phyloP scores from a whole-genome alignment of 2,888 invertebrate species.

The Heteromyza rotundicornis region DNA sequence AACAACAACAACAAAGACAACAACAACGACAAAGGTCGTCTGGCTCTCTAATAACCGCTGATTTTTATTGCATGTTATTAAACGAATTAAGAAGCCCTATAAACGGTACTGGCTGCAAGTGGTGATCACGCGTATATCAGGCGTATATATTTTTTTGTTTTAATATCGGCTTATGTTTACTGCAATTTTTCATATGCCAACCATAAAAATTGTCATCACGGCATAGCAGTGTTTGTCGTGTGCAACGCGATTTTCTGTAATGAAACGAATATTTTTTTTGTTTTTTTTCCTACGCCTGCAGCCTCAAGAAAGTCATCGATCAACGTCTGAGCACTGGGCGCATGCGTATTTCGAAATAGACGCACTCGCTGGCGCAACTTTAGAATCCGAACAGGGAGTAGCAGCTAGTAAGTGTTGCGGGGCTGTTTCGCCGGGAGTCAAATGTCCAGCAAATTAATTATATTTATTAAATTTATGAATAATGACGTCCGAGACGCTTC shows the following conservation, averaged over 20 bases:
- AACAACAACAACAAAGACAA: background rate
- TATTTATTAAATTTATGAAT: constrained; percentile 54
- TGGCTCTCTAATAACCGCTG: background rate
- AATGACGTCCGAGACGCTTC: constrained; percentile 53
- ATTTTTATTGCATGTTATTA: background rate
- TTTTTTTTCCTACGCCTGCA: constrained; percentile 37
- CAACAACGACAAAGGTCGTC: background rate
- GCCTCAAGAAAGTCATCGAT: constrained; percentile 50
- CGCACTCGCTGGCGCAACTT: background rate
- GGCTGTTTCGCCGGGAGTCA: constrained; percentile 44
- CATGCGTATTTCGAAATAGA: background rate
- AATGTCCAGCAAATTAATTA: constrained; percentile 53
- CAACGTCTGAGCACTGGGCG: constrained; percentile 41
- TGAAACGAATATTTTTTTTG: too few species aligned
- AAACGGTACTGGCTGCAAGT: background rate
- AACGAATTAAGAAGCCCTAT: too few species aligned
- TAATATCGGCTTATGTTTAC: background rate
- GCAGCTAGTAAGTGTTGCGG: background rate
- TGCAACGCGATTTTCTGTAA: constrained; percentile 1
- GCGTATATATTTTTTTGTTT: background rate
- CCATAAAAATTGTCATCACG: constrained; percentile 32
- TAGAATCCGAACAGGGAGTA: background rate
- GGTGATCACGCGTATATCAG: background rate
- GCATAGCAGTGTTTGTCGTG: constrained; percentile 25
- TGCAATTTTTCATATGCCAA: constrained; percentile 5